Evolutionary conservation across 1,140 invertebrate species (phyloP).

Genomic region (Drosophila melanica): DNA sequence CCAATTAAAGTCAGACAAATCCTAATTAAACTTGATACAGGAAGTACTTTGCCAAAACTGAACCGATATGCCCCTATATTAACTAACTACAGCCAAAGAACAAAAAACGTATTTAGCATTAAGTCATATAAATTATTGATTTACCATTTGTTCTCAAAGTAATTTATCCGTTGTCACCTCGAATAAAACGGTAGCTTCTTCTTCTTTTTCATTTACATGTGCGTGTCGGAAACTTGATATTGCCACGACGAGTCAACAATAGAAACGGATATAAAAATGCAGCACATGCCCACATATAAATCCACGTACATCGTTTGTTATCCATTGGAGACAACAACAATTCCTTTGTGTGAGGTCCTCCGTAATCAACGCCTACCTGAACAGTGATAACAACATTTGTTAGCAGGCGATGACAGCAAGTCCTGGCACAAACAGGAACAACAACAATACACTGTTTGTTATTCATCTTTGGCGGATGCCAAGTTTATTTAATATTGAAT

Average conservation of each 20-base stretch:
- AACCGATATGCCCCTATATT: too few species aligned
- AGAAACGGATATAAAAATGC: constrained; percentile 5
- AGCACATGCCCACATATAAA: not conserved
- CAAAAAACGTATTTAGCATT: too few species aligned
- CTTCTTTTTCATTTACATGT: not conserved
- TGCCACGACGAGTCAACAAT: not conserved
- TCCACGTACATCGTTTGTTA: not conserved
- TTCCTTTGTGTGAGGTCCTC: not conserved
- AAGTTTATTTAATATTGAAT: constrained; percentile 40
- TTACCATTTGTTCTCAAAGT: not conserved
- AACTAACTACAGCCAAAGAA: too few species aligned
- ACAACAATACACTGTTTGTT: constrained; percentile 5
- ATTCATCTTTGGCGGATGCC: not conserved
- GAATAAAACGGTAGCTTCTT: not conserved
- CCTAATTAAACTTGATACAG: not conserved
- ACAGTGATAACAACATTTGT: constrained; percentile 51
- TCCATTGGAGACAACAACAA: not conserved
- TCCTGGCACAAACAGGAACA: not conserved
- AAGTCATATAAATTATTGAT: too few species aligned
- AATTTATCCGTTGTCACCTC: not conserved
- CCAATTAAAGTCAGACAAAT: not conserved
- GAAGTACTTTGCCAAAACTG: too few species aligned
- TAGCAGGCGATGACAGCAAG: constrained; percentile 1
- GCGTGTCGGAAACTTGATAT: not conserved
- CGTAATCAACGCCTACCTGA: not conserved